phyloP scores from a whole-genome alignment of 2,888 invertebrate genomes.

The Tortrix viridana region DNA sequence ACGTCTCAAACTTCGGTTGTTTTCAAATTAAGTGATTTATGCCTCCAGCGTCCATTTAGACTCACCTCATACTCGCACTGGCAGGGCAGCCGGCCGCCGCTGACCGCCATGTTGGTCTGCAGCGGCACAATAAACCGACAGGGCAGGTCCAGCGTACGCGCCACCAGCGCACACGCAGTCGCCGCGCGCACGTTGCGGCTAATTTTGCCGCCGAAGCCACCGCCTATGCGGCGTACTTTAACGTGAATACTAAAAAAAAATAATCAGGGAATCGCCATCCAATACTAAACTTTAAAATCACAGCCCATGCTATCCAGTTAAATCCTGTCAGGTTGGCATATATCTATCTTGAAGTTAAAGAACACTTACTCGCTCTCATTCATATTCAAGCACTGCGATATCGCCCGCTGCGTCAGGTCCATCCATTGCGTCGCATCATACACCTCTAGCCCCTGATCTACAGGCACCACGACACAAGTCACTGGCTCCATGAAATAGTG shows the following conservation, averaged over 20 bases:
- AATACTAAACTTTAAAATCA: no score
- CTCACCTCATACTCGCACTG: conserved; percentile 84
- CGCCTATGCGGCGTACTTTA: conserved; percentile 85
- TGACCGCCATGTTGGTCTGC: conserved; percentile 84
- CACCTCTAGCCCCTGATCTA: conserved; percentile 88
- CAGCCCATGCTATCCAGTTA: no score
- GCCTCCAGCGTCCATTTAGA: no score
- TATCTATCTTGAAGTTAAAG: no score
- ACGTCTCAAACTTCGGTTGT: no score
- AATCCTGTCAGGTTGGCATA: no score
- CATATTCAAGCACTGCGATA: conserved; percentile 83
- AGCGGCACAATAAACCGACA: conserved; percentile 86
- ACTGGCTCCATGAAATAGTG: conserved; percentile 91
- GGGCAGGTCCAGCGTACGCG: conserved; percentile 80
- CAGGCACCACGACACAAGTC: conserved; percentile 86
- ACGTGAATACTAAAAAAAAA: conserved; percentile 80
- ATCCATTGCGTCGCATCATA: conserved; percentile 87
- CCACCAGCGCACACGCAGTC: conserved; percentile 86
- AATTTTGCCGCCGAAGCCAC: conserved; percentile 87
- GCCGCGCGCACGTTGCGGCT: conserved; percentile 82
- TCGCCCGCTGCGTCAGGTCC: conserved; percentile 83
- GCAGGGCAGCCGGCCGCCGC: conserved; percentile 82
- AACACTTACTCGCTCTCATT: conserved; percentile 82
- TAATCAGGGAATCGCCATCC: neutral
- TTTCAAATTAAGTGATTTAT: no score